Conservation (phyloP, 2,797 vertebrate genomes). For the Argentina silus region DNA sequence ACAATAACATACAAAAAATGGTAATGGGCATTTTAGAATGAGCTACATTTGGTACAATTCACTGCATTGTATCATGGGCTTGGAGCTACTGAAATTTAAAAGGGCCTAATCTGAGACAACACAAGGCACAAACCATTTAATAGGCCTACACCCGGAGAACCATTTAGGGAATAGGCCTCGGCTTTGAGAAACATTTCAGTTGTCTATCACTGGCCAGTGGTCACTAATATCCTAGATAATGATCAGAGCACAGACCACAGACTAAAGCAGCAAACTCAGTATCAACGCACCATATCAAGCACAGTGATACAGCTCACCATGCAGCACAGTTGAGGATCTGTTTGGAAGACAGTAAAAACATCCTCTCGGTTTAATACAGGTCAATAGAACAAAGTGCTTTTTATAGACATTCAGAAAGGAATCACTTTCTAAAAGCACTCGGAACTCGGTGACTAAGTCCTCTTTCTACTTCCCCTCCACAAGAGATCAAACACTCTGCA, state of each 20-base stretch:
- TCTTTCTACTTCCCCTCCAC: slow-evolving; percentile 66
- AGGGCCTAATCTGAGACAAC: too few species aligned
- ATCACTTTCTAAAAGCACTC: slow-evolving; percentile 64
- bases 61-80: too few species aligned
- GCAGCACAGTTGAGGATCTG: slow-evolving; percentile 22
- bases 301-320: slow-evolving; percentile 5
- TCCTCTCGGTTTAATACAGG: slow-evolving; percentile 13
- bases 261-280: background rate
- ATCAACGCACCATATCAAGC: background rate
- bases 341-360: slow-evolving; percentile 37
- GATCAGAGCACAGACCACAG: too few species aligned
- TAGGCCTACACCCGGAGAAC: too few species aligned
- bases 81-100: too few species aligned
- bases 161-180: too few species aligned
- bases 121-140: too few species aligned
- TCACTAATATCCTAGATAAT: too few species aligned
- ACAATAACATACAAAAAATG: background rate
- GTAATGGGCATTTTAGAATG: too few species aligned
- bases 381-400: slow-evolving; percentile 39
- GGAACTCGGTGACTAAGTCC: slow-evolving; percentile 56
- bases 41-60: background rate
- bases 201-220: too few species aligned
- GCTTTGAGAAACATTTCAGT: too few species aligned
- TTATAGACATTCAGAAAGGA: slow-evolving; percentile 56
- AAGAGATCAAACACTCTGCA: slow-evolving; percentile 31